phyloP scores from a whole-genome alignment of 1,140 invertebrate genomes.

The Nebria ingens region DNA sequence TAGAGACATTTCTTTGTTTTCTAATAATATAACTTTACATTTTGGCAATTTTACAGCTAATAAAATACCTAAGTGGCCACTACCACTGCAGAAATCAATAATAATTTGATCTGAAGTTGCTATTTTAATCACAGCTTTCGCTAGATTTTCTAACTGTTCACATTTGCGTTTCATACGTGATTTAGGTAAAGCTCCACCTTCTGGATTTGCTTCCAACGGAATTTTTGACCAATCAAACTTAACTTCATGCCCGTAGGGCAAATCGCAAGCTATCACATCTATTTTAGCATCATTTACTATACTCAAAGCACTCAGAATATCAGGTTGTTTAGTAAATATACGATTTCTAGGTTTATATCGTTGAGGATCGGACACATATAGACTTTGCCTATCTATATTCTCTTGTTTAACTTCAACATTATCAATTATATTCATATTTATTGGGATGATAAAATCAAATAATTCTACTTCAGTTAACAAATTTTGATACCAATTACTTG shows the following conservation, averaged over 20 bases:
- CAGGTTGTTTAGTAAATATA: conserved; percentile 62
- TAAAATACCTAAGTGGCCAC: conserved; percentile 84
- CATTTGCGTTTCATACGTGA: conserved; percentile 66
- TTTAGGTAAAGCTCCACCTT: conserved; percentile 66
- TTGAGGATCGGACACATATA: conserved; percentile 71
- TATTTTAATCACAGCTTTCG: conserved; percentile 62
- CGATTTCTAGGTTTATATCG: conserved; percentile 61
- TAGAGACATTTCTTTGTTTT: conserved; percentile 88
- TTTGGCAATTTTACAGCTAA: conserved; percentile 68
- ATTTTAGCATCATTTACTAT: conserved; percentile 35
- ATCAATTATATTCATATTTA: background rate
- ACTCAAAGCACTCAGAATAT: conserved; percentile 54
- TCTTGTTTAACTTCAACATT: conserved; percentile 16
- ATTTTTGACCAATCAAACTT: conserved; percentile 51
- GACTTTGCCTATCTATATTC: conserved; percentile 45
- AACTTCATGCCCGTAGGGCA: conserved; percentile 36
- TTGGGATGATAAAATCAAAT: conserved; percentile 22
- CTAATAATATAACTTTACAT: conserved; percentile 69
- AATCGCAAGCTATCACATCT: conserved; percentile 28
- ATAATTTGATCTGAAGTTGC: conserved; percentile 50
- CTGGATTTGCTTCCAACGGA: conserved; percentile 62
- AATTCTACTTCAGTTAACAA: conserved; percentile 32
- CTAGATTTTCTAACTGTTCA: conserved; percentile 81
- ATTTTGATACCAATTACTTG: conserved; percentile 52
- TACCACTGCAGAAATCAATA: conserved; percentile 91